A percentile compares a stretch with the other conserved stretches of the same genome.
phyloP scores from a whole-genome alignment of 1,140 invertebrate genomes.

The Lordiphosa stackelbergi region DNA sequence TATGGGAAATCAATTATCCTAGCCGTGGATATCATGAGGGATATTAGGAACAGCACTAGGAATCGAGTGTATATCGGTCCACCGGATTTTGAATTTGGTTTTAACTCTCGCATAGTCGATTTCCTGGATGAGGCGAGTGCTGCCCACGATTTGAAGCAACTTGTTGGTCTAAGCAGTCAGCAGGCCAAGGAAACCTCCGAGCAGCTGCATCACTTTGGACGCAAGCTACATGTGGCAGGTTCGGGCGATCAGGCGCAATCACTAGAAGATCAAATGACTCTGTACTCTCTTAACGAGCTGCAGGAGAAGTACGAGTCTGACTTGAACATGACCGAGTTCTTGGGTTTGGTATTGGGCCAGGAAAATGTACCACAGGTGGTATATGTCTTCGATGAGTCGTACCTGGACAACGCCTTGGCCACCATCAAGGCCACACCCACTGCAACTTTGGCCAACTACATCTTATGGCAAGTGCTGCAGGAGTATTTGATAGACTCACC shows the following conservation, averaged over 20 bases:
- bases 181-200: slow-evolving; percentile 26
- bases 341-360: slow-evolving; percentile 34
- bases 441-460: slow-evolving; percentile 34
- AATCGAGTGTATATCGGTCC: slow-evolving; percentile 49
- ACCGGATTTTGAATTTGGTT: slow-evolving; percentile 3
- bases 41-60: slow-evolving; percentile 38
- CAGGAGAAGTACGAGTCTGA: slow-evolving; percentile 28
- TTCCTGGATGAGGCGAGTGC: slow-evolving; percentile 12
- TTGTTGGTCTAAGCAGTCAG: slow-evolving; percentile 16
- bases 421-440: slow-evolving; percentile 19
- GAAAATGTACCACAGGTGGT: slow-evolving; percentile 40
- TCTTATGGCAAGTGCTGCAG: slow-evolving; percentile 53
- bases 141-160: slow-evolving; percentile 19
- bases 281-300: slow-evolving; percentile 36
- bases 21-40: slow-evolving; percentile 40
- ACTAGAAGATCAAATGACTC: slow-evolving; percentile 20
- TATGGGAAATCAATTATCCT: slow-evolving; percentile 51
- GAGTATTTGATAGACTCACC: slow-evolving; percentile 31
- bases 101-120: slow-evolving; percentile 5
- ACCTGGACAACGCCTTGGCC: slow-evolving; percentile 19
- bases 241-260: background rate
- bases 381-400: slow-evolving; percentile 30
- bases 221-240: background rate
- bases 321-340: slow-evolving; percentile 50
- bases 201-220: slow-evolving; percentile 25